Base-by-base conservation (phyloP, 2,888 invertebrate species). In the Pteria penguin region DNA sequence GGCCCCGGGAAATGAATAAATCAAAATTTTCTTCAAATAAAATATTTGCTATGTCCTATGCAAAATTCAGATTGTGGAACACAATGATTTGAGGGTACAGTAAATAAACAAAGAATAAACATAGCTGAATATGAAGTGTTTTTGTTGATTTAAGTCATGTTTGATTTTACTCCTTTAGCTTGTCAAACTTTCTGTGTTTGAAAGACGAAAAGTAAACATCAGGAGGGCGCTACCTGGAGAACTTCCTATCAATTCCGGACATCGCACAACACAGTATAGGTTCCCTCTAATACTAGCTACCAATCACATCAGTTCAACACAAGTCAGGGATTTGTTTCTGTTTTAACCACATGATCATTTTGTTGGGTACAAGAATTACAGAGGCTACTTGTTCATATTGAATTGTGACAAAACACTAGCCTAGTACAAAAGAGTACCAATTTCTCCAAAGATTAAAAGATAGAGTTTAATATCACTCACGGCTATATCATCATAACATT, bases 1-100 rank as follows among this genome's bases (percentile, higher is more conserved):
- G 24, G 68, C 68, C 68, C 54, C n/a, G 32, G 57, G 68, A 68
- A 32, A 57, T 26, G 55, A 32, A 54, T 31, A 57, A 68, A 68
- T 68, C 57, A 55, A 57, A 57, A 55, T 31, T 57, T 32, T 68
- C 14, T 14, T 14, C 14, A 36, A 11, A 36, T 14, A 57, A 24
- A 2, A 60, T 24, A 60, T 26, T 26, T 60, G 22, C 18, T 24
- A 27, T 5, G 60, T 3, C 26, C 14, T 26, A 22, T 26, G 26
- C 2, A 27, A 24, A 36, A 36, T 11, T 14, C 45, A 36, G 45
- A 36, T 14, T 5, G 5, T 11, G 5, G 45, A 27, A 60, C 60
- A 60, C 22, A 24, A 18, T 26, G 14, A 24, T 24, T 24, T n/a
- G 26, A 60, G 60, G 22, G 60, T 60, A 26, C 5, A 26, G 60